A percentile compares a stretch with the other conserved stretches of the same genome.
phyloP scores from a whole-genome alignment of 2,888 invertebrate genomes.

The Ommatoiulus sabulosus region DNA sequence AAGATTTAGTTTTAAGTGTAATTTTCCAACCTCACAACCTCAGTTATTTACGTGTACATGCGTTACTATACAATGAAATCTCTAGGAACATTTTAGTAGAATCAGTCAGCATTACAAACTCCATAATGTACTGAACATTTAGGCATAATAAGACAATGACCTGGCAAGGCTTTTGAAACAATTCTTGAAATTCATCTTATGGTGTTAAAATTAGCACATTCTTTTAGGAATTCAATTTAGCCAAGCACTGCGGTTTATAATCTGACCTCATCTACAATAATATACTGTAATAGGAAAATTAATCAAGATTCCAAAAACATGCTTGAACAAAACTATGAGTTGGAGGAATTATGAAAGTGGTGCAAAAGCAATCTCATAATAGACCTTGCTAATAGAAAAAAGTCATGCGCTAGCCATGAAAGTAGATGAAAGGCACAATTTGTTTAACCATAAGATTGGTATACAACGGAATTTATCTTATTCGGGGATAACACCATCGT shows the following conservation, averaged over 20 bases:
- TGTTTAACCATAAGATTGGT: too few species aligned
- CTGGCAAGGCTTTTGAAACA: neutral
- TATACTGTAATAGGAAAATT: neutral
- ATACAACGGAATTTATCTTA: too few species aligned
- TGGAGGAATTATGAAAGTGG: neutral
- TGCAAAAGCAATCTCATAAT: too few species aligned
- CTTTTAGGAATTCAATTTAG: neutral
- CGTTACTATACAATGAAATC: neutral
- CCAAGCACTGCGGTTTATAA: neutral
- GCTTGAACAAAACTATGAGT: neutral
- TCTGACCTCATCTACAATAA: neutral
- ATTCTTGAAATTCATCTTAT: neutral
- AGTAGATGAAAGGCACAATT: too few species aligned
- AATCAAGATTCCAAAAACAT: neutral
- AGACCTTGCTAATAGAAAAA: too few species aligned
- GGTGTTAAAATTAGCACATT: neutral
- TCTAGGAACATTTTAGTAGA: neutral
- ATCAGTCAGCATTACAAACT: neutral
- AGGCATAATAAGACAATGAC: neutral
- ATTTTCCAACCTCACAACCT: neutral
- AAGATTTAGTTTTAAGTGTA: neutral
- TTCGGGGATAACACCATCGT: too few species aligned
- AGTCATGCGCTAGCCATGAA: too few species aligned
- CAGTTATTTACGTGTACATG: neutral
- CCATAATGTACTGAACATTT: neutral